Percentiles rank a stretch among this genome's conserved stretches.
These are phyloP conservation scores for Botia almorhae DNA, from an alignment of 2,797 vertebrate genomes.

Conservation along the genomic window DNA sequence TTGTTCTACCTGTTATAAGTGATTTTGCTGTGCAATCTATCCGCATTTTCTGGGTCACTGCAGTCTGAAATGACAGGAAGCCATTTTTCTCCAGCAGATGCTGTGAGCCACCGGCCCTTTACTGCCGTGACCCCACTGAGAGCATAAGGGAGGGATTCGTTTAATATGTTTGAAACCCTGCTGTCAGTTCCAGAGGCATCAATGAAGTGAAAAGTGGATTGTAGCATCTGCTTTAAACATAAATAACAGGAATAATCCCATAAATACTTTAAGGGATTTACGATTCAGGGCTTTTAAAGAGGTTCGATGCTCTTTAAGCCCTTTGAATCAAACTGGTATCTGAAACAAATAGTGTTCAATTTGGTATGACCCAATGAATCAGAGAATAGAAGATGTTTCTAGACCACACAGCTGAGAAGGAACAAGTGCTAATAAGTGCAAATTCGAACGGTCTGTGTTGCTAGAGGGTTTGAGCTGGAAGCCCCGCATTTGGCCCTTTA, in stretches of 20 bases:
- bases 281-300: neutral
- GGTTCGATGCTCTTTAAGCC: too few species aligned
- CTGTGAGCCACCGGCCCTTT: neutral
- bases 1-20: conserved; percentile 5
- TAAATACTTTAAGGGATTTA: conserved; percentile 20
- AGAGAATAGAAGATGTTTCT: too few species aligned
- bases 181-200: conserved; percentile 18
- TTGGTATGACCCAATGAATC: too few species aligned
- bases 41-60: conserved; percentile 37
- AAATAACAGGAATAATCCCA: conserved; percentile 23
- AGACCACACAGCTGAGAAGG: too few species aligned
- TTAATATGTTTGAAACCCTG: conserved; percentile 29
- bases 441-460: too few species aligned
- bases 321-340: too few species aligned
- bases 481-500: too few species aligned
- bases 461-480: too few species aligned
- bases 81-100: conserved; percentile 11
- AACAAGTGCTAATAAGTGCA: too few species aligned
- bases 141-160: conserved; percentile 17
- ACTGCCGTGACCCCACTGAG: neutral
- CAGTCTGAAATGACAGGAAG: conserved; percentile 1
- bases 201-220: neutral
- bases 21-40: conserved; percentile 33
- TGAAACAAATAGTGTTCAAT: too few species aligned
- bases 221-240: conserved; percentile 1